Conservation (phyloP, 2,113 vertebrate genomes). For the Sakesphorus luctuosus region DNA sequence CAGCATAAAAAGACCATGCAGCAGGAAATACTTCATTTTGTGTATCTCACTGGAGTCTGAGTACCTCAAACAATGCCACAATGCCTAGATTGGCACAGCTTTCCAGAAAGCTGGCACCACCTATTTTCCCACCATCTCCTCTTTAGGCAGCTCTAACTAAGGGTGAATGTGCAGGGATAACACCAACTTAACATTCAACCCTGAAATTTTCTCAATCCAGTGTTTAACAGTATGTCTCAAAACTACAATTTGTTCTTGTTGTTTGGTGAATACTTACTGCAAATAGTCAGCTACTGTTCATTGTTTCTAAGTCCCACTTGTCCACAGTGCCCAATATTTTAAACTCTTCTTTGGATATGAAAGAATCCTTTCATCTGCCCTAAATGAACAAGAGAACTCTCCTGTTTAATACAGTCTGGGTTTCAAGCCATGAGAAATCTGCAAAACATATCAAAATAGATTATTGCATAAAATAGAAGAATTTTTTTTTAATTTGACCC, state of each 20-base stretch:
- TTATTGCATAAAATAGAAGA: neutral
- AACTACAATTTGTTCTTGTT: neutral
- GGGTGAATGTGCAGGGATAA: neutral
- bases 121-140: neutral
- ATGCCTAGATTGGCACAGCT: neutral
- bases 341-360: neutral
- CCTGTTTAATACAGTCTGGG: neutral
- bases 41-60: neutral
- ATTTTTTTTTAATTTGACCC: neutral
- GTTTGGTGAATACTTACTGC: neutral
- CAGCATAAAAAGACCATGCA: neutral
- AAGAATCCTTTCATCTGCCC: neutral
- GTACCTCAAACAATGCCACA: neutral
- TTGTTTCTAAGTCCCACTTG: neutral
- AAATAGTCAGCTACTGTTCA: neutral
- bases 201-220: neutral
- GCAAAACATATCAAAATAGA: neutral
- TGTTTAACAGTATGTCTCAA: neutral
- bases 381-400: neutral
- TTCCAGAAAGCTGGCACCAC: neutral
- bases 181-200: neutral
- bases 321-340: neutral
- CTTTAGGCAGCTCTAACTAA: neutral
- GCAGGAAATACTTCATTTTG: conserved; percentile 11
- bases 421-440: neutral